Evolutionary conservation across 2,888 invertebrate species (phyloP).

Genomic region (Helicoverpa assulta): DNA sequence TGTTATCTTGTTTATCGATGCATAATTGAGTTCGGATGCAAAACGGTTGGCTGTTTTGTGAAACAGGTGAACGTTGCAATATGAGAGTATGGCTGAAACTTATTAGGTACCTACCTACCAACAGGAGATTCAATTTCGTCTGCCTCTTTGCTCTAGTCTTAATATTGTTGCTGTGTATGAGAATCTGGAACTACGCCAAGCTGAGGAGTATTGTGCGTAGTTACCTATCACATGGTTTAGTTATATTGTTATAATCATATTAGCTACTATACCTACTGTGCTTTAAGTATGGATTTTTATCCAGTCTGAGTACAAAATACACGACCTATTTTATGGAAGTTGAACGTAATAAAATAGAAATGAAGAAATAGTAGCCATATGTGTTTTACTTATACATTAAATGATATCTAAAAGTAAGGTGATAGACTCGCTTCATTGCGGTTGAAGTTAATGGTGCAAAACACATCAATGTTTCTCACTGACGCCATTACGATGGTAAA

Average conservation of each 20-base stretch:
- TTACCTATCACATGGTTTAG: too few species aligned
- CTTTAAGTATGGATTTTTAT: neutral
- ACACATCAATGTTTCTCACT: conserved; percentile 33
- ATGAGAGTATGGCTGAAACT: too few species aligned
- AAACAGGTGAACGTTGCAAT: conserved; percentile 5
- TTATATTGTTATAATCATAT: neutral
- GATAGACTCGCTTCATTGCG: conserved; percentile 16
- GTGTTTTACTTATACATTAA: conserved; percentile 3
- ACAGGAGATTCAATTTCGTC: too few species aligned
- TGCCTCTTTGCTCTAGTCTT: too few species aligned
- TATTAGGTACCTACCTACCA: too few species aligned
- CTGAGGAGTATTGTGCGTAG: too few species aligned
- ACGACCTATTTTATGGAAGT: neutral
- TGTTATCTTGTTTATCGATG: conserved; percentile 37
- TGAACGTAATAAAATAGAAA: neutral
- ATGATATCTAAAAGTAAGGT: conserved; percentile 7
- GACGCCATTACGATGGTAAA: conserved; percentile 15
- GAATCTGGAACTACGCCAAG: too few species aligned
- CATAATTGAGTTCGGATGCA: conserved; percentile 25
- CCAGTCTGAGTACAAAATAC: neutral
- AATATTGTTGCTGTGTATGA: too few species aligned
- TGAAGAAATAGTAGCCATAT: neutral
- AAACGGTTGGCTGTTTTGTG: conserved; percentile 28
- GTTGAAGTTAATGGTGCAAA: conserved; percentile 31
- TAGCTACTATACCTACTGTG: neutral